Base-by-base conservation (phyloP, 1,140 invertebrate genomes). In the Apis laboriosa region DNA sequence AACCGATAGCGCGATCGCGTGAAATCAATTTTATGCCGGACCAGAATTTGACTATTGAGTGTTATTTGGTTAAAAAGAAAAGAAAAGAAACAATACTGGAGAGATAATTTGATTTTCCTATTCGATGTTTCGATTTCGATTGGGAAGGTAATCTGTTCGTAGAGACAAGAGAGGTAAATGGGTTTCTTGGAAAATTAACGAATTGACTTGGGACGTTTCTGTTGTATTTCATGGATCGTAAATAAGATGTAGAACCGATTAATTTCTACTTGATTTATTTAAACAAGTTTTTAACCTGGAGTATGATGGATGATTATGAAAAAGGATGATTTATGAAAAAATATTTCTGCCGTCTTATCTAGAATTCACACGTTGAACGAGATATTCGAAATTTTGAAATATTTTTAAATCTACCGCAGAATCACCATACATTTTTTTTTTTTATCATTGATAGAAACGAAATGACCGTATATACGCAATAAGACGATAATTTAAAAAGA, bases 1-100 rank as follows among this genome's bases (percentile, higher is more conserved):
- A 12, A 43, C 21, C 28, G 55, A 43, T 43, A 43, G 12, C n/a
- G 19, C 24, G 60, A 73, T 24, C 58, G 28, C 61, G 51, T 63
- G 28, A 64, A 80, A 64, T 74, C 60, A 56, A 74, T 80, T 64
- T 80, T 74, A 64, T 34, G 13, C 17, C n/a, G 12, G 3, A 12
- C 15, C 8, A 21, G 9, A 7, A 5, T 8, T n/a, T 9, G 0
- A 28, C 21, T 9, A 43, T 34, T n/a, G 75, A 64, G 0, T 15
- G 67, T 28, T 19, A 21, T 79, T 61, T 28, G 49, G 19, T 28
- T 49, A 21, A 55, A 64, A 28, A 43, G 0, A 43, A 43, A 43
- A 7, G 5, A 7, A 43, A 43, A 7, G 34, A 43, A 34, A 43
- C 13, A 28, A 28, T 19, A 24, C 34, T 4, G 34, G 34, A 34